Base-by-base conservation (phyloP, 2,888 invertebrate species). In the Orgyia antiqua region DNA sequence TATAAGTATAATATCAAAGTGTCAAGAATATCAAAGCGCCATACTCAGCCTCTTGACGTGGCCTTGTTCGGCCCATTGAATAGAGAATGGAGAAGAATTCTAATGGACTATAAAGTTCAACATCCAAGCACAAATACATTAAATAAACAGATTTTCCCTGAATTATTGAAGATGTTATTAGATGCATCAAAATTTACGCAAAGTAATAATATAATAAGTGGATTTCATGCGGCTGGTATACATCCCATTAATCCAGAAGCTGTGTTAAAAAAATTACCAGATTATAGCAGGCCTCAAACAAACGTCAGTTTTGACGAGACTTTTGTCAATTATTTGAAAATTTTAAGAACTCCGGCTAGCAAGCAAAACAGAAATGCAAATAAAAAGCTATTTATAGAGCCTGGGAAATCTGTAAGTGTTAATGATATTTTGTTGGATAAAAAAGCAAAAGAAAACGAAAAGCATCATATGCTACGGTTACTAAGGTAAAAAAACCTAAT, bases 11-110 rank as follows among this genome's bases (percentile, higher is more conserved):
- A 29, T 41, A 9, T 25, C 26, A 13, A 11, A 27, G 20, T 49
- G 42, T 20, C 24, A 45, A 20, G 20, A 37, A 15, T 10, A 42
- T 11, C 44, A 0, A 45, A 48, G 6, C 47, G 48, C 29, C 15
- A 43, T 2, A 42, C 46, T 7, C 46, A 50, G 18, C 47, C 45
- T 10, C 24, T 50, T 3, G 50, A 47, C 31, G 44, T 47, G 6
- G 37, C 48, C 5, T 45, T 38, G 33, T 48, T 48, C 29, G 31
- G 42, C 4, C 50, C 47, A 4, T 30, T 45, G 13, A 51, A 50
- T 31, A 39, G 25, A 36, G 23, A 18, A 24, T 50, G 42, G 50
- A 29, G 43, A 23, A 37, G 38, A 39, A 43, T 40, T 24, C 34
- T 50, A 15, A 18, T 27, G 4, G 30, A 39, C 10, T 45, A 50